phyloP scores from a whole-genome alignment of 2,797 vertebrate genomes.

The Phoxinus dragarum region DNA sequence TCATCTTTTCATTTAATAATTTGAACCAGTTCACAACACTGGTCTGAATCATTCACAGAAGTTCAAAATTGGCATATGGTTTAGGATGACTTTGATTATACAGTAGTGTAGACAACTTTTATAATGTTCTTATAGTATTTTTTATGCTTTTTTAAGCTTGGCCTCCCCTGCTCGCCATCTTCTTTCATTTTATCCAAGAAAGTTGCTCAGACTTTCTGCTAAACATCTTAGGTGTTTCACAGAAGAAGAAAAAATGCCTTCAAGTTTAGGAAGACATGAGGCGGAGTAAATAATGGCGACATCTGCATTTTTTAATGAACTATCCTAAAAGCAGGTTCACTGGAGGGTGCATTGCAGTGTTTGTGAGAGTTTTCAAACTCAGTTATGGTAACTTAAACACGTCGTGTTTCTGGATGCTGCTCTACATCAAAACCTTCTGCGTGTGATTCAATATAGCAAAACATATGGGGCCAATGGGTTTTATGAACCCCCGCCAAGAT shows the following conservation, averaged over 20 bases:
- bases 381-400: slow-evolving; percentile 14
- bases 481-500: slow-evolving; percentile 61
- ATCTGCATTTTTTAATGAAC: slow-evolving; percentile 5
- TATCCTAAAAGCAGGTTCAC: slow-evolving; percentile 4
- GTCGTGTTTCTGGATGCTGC: slow-evolving; percentile 22
- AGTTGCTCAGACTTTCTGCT: neutral
- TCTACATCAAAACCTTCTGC: slow-evolving; percentile 36
- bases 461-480: slow-evolving; percentile 55
- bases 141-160: neutral
- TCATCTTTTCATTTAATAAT: neutral
- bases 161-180: neutral
- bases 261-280: neutral
- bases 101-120: neutral
- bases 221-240: neutral
- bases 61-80: neutral
- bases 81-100: neutral
- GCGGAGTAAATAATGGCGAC: neutral
- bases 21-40: slow-evolving; percentile 1
- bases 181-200: neutral
- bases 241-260: neutral
- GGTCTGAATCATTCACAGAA: neutral
- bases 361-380: slow-evolving; percentile 13
- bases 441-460: slow-evolving; percentile 51
- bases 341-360: neutral
- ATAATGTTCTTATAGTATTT: neutral